Evolutionary conservation across 2,888 invertebrate genomes (phyloP), one percentile per base, ranked within the genome.

Genomic region (Sabatieria punctata): DNA sequence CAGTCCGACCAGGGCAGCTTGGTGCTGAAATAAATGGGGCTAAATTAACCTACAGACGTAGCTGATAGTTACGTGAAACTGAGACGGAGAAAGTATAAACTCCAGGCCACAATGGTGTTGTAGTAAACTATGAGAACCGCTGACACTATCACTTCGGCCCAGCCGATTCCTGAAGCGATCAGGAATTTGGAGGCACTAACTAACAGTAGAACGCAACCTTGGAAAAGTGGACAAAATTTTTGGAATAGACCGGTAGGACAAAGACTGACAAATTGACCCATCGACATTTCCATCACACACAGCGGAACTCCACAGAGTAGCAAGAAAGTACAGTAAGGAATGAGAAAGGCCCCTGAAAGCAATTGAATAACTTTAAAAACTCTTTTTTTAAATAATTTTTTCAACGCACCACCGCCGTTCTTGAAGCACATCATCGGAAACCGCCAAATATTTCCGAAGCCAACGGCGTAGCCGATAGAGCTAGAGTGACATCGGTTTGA

Each of bases 21-120:
- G n/a, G n/a, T n/a, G n/a, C n/a, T n/a, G n/a, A n/a, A n/a, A n/a
- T n/a, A n/a, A n/a, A n/a, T n/a, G n/a, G n/a, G n/a, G n/a, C n/a
- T n/a, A n/a, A n/a, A n/a, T n/a, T n/a, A n/a, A n/a, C n/a, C n/a
- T n/a, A n/a, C n/a, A n/a, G n/a, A n/a, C n/a, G n/a, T n/a, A n/a
- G n/a, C n/a, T n/a, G n/a, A n/a, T n/a, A n/a, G n/a, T n/a, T n/a
- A n/a, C n/a, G n/a, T n/a, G n/a, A n/a, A n/a, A n/a, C n/a, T n/a
- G n/a, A n/a, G 21, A 67, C 63, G 11, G 26, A 68, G 56, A 53
- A 65, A 68, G 51, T 66, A 68, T 13, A 68, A 50, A 2, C 66
- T 67, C 66, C 67, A 68, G 8, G 67, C 61, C 41, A 68, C 61
- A 48, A 68, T 67, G 42, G 68, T 63, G 49, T 69, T 68, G 55